These are phyloP conservation scores for Ferrisia virgata DNA, from an alignment of 2,888 invertebrate species.

Conservation along the genomic window DNA sequence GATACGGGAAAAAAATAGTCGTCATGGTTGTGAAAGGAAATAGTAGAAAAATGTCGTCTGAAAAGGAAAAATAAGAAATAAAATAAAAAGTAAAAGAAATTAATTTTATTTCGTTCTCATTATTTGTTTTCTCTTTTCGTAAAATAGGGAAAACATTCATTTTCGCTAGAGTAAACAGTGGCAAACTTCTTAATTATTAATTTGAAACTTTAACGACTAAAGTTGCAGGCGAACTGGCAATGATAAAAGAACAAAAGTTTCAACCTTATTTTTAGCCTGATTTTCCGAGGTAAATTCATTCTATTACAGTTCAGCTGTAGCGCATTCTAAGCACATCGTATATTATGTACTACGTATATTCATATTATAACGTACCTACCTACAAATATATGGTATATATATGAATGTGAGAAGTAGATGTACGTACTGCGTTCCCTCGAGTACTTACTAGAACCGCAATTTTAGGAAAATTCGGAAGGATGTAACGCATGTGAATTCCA, in stretches of 20 bases:
- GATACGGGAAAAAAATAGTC: not conserved
- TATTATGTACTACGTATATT: too few species aligned
- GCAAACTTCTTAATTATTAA: conserved; percentile 42
- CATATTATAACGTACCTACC: too few species aligned
- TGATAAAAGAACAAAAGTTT: conserved; percentile 36
- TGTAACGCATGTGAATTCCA: too few species aligned
- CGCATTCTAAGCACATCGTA: too few species aligned
- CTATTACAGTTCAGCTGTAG: too few species aligned
- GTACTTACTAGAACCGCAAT: too few species aligned
- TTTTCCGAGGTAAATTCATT: too few species aligned
- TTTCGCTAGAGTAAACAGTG: conserved; percentile 39
- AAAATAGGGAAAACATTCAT: conserved; percentile 37
- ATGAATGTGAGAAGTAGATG: too few species aligned
- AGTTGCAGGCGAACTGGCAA: conserved; percentile 33
- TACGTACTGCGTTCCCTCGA: too few species aligned
- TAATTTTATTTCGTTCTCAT: conserved; percentile 38
- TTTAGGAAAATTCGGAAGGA: too few species aligned
- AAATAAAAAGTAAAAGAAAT: conserved; percentile 24
- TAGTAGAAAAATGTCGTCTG: conserved; percentile 23
- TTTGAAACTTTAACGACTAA: conserved; percentile 41
- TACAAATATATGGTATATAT: too few species aligned
- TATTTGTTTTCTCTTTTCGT: conserved; percentile 29
- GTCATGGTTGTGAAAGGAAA: not conserved
- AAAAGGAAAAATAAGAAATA: conserved; percentile 13
- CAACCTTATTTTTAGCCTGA: too few species aligned